A percentile compares a stretch with the other conserved stretches of the same genome.
Conservation (phyloP, 1,140 invertebrate genomes). For the Liolophura sinensis region DNA sequence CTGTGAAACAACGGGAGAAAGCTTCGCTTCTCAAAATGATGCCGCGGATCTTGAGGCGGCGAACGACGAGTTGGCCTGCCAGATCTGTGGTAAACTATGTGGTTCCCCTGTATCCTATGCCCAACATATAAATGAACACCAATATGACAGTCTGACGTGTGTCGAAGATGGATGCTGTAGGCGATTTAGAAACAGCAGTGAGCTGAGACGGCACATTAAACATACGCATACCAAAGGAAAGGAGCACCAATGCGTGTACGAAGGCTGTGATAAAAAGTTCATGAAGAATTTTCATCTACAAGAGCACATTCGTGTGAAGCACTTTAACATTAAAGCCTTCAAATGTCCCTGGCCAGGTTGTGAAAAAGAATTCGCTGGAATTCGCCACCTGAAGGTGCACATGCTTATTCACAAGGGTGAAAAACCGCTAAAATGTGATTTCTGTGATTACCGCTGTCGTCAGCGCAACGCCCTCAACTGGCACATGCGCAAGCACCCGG, state of each 20-base stretch:
- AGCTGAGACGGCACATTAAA: too few relatives aligned
- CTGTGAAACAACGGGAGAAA: too few relatives aligned
- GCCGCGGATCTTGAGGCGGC: background rate
- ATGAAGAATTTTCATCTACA: constrained; percentile 30
- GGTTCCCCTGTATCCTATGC: background rate
- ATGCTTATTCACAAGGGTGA: constrained; percentile 79
- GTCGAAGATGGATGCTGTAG: too few relatives aligned
- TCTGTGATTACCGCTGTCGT: constrained; percentile 49
- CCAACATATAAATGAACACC: too few relatives aligned
- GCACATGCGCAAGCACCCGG: constrained; percentile 53
- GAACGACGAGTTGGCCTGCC: constrained; percentile 12
- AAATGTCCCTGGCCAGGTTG: constrained; percentile 42
- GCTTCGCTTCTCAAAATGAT: too few relatives aligned
- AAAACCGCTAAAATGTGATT: constrained; percentile 80
- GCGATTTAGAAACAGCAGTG: too few relatives aligned
- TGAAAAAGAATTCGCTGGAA: constrained; percentile 36
- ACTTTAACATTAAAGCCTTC: constrained; percentile 32
- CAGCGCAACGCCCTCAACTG: constrained; percentile 49
- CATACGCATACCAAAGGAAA: too few relatives aligned
- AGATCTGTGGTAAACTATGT: constrained; percentile 19
- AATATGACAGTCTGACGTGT: too few relatives aligned
- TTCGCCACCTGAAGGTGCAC: constrained; percentile 72
- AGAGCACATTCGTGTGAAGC: constrained; percentile 37
- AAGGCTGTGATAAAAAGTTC: constrained; percentile 35
- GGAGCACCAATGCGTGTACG: constrained; percentile 25